These are phyloP conservation scores for Urocitellus parryii DNA, from an alignment of 2,113 vertebrate genomes.

Conservation along the genomic window DNA sequence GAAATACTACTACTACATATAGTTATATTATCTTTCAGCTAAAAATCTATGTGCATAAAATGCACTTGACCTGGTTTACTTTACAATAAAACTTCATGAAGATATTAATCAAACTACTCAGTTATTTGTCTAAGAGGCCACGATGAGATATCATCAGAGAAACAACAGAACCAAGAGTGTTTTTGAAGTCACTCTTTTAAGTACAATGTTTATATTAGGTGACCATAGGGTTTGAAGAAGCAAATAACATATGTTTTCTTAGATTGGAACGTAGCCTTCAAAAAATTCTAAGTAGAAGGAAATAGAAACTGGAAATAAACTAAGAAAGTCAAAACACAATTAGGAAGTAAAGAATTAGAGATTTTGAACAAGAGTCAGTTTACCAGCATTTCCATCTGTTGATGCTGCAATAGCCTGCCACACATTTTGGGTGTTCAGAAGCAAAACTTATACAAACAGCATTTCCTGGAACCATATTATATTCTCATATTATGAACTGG, in stretches of 20 bases:
- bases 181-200: background rate
- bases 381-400: background rate
- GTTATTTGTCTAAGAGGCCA: background rate
- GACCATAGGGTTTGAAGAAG: background rate
- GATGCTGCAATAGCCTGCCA: background rate
- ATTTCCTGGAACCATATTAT: background rate
- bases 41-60: constrained; percentile 1
- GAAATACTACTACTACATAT: background rate
- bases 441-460: background rate
- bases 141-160: constrained; percentile 9
- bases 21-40: background rate
- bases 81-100: constrained; percentile 47
- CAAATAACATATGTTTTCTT: constrained; percentile 54
- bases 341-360: constrained; percentile 25
- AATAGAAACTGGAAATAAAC: background rate
- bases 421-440: background rate
- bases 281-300: background rate
- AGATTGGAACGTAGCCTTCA: background rate
- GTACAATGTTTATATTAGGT: background rate
- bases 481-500: background rate
- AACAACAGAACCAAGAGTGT: background rate
- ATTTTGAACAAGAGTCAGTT: background rate
- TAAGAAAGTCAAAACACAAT: background rate
- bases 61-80: background rate
- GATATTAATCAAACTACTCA: background rate